These are phyloP conservation scores for Chaetodon trifascialis DNA, from an alignment of 2,113 vertebrate species.

Conservation along the genomic window DNA sequence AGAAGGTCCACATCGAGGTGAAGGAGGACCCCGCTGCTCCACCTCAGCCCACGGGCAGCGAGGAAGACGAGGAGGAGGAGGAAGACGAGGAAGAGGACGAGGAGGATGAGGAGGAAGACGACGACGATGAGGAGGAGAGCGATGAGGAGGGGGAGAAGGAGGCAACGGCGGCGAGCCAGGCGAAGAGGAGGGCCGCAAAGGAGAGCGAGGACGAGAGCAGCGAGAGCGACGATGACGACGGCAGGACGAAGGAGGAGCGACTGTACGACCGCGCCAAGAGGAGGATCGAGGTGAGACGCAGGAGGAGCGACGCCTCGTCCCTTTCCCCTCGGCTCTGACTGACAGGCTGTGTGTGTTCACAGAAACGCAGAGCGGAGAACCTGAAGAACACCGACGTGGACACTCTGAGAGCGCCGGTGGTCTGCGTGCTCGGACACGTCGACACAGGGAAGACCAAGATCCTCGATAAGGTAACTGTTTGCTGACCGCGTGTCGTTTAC, in stretches of 20 bases:
- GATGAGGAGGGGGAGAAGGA: conserved; percentile 88
- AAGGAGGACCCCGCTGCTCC: conserved; percentile 89
- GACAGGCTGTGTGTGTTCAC: conserved; percentile 11
- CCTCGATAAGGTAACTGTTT: conserved; percentile 96
- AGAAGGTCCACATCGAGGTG: conserved; percentile 95
- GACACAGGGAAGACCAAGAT: conserved; percentile 99
- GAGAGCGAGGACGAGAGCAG: conserved; percentile 92
- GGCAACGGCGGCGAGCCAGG: conserved; percentile 57
- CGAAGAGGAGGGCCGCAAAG: conserved; percentile 82
- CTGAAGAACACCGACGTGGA: conserved; percentile 90
- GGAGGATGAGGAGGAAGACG: conserved; percentile 80
- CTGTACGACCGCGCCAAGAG: conserved; percentile 95
- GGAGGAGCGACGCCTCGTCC: background rate
- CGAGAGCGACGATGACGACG: conserved; percentile 92
- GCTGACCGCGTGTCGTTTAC: too few species aligned
- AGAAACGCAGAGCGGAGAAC: conserved; percentile 95
- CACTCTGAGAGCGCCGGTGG: conserved; percentile 91
- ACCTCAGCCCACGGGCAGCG: conserved; percentile 79
- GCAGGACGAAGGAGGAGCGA: conserved; percentile 92
- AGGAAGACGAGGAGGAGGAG: conserved; percentile 89
- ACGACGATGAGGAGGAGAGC: conserved; percentile 72
- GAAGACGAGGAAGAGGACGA: conserved; percentile 90
- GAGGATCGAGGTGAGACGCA: conserved; percentile 91
- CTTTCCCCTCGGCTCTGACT: background rate
- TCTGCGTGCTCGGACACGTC: conserved; percentile 97